Percentiles rank a stretch among this genome's conserved stretches.
Evolutionary conservation across 1,140 invertebrate species (phyloP).

Genomic region (Diabrotica virgifera): DNA sequence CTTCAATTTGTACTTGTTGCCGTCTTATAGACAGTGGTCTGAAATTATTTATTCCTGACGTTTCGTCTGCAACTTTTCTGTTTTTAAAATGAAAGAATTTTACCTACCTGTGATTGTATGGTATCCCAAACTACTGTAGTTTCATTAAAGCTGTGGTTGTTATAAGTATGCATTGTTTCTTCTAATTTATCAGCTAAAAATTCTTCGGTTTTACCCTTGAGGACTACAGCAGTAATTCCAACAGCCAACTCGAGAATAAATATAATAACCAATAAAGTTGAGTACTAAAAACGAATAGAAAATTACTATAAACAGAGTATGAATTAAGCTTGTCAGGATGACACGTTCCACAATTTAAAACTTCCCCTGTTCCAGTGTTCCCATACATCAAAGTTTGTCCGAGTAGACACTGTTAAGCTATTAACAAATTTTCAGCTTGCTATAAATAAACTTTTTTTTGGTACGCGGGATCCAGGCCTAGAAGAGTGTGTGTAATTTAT

Average conservation of each 20-base stretch:
- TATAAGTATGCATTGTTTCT: conserved; percentile 63
- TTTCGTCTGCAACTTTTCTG: conserved; percentile 2
- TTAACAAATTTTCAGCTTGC: no score
- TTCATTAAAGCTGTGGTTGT: conserved; percentile 47
- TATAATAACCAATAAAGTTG: conserved; percentile 73
- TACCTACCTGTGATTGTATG: conserved; percentile 68
- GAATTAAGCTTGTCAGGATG: no score
- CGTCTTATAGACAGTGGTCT: not conserved
- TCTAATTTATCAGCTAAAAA: conserved; percentile 63
- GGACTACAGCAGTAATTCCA: conserved; percentile 79
- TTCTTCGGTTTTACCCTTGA: conserved; percentile 63
- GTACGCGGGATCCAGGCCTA: no score
- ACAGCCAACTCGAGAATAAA: conserved; percentile 80
- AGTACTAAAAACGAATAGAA: conserved; percentile 62
- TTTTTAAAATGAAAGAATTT: not conserved
- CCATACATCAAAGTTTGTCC: no score
- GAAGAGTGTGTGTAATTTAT: no score
- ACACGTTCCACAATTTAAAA: no score
- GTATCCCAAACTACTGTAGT: conserved; percentile 64
- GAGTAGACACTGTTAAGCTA: no score
- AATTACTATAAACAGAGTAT: not conserved
- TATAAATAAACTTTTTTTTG: no score
- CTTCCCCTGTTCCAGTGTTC: no score
- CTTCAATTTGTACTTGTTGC: not conserved
- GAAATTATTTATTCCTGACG: no score